A percentile compares a stretch with the other conserved stretches of the same genome.
These are phyloP conservation scores for Tetranychus truncatus DNA, from an alignment of 2,888 invertebrate species.

Conservation along the genomic window DNA sequence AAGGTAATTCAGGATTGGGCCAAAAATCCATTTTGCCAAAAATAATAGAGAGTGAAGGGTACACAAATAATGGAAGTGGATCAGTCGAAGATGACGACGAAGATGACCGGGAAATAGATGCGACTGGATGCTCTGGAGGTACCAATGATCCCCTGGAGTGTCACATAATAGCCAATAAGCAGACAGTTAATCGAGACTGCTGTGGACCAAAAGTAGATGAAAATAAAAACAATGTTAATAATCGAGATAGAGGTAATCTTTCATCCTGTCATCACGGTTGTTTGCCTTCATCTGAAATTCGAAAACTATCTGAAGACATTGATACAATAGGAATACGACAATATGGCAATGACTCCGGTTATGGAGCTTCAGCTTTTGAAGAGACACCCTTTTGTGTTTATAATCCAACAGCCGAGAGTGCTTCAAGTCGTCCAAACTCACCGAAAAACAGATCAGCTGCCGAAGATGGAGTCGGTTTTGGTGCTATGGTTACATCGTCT, in stretches of 20 bases:
- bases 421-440: conserved; percentile 13
- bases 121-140: neutral
- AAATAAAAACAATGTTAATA: conserved; percentile 36
- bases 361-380: conserved; percentile 45
- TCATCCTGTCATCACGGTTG: too few relatives aligned
- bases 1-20: conserved; percentile 17
- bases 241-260: neutral
- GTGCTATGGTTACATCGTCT: neutral
- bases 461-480: neutral
- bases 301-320: too few relatives aligned
- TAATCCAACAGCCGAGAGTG: conserved; percentile 14
- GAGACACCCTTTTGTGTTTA: conserved; percentile 34
- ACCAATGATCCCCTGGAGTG: neutral
- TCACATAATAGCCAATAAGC: neutral
- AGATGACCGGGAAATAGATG: conserved; percentile 14
- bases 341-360: conserved; percentile 58
- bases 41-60: conserved; percentile 30
- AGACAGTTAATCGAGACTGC: conserved; percentile 32
- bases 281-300: too few relatives aligned
- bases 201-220: conserved; percentile 29
- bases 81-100: conserved; percentile 16
- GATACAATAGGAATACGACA: too few relatives aligned
- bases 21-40: conserved; percentile 22
- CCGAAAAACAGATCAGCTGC: neutral
- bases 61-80: conserved; percentile 11